These are phyloP conservation scores for Rhagoletis pomonella DNA, from an alignment of 1,140 invertebrate species.

Conservation along the genomic window DNA sequence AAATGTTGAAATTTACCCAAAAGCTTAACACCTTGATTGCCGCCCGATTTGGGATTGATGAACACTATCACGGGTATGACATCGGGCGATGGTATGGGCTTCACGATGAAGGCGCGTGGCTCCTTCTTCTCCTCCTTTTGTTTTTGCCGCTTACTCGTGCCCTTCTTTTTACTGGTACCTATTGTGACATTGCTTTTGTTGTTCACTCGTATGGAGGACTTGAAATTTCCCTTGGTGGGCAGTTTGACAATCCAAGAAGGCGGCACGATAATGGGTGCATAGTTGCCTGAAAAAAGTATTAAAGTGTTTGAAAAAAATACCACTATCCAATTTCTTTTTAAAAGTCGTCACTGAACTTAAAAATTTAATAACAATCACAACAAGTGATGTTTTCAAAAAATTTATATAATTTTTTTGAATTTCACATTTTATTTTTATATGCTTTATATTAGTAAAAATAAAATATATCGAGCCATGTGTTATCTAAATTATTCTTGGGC, in stretches of 20 bases:
- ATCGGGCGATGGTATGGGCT: conserved; percentile 91
- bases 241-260: conserved; percentile 98
- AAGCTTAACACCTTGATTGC: conserved; percentile 94
- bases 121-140: conserved; percentile 86
- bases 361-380: too few species aligned
- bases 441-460: too few species aligned
- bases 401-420: too few species aligned
- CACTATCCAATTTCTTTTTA: too few species aligned
- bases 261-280: conserved; percentile 93
- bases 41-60: conserved; percentile 99
- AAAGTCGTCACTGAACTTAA: too few species aligned
- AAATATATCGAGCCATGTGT: too few species aligned
- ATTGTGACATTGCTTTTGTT: conserved; percentile 60
- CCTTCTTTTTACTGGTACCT: conserved; percentile 75
- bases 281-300: conserved; percentile 78
- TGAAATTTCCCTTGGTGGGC: conserved; percentile 92
- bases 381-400: too few species aligned
- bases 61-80: conserved; percentile 95
- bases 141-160: conserved; percentile 74
- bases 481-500: too few species aligned
- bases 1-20: conserved; percentile 95
- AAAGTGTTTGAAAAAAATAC: too few species aligned
- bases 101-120: conserved; percentile 87
- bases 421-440: too few species aligned
- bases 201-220: conserved; percentile 90